These are phyloP conservation scores for Tangara arthus DNA, from an alignment of 2,797 vertebrate species.

Conservation along the genomic window DNA sequence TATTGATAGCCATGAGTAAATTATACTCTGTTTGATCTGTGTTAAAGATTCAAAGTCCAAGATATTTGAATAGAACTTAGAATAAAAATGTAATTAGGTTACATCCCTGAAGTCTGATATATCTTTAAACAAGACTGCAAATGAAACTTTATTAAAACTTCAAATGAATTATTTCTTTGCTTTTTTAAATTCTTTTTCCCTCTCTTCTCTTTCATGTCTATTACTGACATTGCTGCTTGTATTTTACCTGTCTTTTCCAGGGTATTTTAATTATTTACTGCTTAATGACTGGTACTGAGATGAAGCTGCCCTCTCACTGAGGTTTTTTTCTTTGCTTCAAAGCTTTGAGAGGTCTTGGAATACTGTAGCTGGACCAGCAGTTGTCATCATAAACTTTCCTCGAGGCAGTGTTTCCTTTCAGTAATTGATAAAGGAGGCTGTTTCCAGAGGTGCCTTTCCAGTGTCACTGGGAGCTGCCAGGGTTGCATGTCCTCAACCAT, in stretches of 20 bases:
- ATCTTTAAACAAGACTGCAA: conserved; percentile 81
- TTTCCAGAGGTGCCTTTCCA: neutral
- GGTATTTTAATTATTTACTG: conserved; percentile 79
- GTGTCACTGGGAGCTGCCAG: neutral
- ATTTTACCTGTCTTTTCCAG: conserved; percentile 77
- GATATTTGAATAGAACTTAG: conserved; percentile 74
- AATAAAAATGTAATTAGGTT: conserved; percentile 82
- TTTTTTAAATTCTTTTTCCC: conserved; percentile 68
- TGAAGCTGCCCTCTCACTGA: conserved; percentile 34
- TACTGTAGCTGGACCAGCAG: neutral
- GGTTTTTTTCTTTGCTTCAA: conserved; percentile 48
- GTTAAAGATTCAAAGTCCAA: conserved; percentile 77
- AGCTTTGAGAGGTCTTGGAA: conserved; percentile 41
- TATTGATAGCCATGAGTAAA: conserved; percentile 88
- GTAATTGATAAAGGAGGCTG: neutral
- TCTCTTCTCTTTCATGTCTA: conserved; percentile 78
- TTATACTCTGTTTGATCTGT: conserved; percentile 84
- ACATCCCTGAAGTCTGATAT: conserved; percentile 81
- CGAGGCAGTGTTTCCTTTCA: neutral
- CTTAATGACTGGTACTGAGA: conserved; percentile 69
- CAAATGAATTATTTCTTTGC: conserved; percentile 82
- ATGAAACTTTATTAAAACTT: conserved; percentile 82
- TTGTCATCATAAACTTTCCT: neutral
- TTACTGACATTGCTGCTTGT: conserved; percentile 74
- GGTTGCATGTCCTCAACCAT: neutral